Evolutionary conservation across 2,113 vertebrate species (phyloP).

Genomic region (Malurus melanocephalus): DNA sequence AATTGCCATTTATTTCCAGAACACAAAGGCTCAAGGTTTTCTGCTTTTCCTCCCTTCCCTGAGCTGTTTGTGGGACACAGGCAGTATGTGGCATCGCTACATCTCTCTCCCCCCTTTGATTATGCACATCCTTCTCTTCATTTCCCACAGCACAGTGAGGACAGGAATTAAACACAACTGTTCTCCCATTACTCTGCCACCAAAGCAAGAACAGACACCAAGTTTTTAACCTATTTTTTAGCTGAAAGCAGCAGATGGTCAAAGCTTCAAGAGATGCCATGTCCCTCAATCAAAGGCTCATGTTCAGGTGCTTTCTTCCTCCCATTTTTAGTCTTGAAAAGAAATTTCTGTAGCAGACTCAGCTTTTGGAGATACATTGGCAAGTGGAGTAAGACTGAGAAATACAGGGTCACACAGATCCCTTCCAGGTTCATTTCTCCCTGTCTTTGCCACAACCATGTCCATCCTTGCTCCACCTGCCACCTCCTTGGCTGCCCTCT

Average conservation of each 20-base stretch:
- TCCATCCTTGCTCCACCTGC: background rate
- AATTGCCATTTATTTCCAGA: background rate
- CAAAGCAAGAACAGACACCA: fast-evolving
- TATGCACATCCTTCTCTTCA: background rate
- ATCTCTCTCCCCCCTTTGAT: background rate
- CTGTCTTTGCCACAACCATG: background rate
- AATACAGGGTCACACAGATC: fast-evolving
- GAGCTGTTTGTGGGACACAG: background rate
- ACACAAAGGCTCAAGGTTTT: background rate
- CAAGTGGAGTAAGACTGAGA: background rate
- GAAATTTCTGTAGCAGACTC: background rate
- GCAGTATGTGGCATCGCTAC: background rate
- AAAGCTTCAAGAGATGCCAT: background rate
- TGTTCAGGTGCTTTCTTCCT: background rate
- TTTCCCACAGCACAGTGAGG: background rate
- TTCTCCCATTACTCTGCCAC: background rate
- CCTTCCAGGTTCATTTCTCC: background rate
- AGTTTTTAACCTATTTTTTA: background rate
- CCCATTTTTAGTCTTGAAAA: background rate
- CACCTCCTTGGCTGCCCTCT: background rate
- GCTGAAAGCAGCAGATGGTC: background rate
- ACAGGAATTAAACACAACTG: background rate
- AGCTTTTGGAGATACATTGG: background rate
- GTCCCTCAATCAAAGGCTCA: background rate
- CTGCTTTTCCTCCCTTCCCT: background rate